A percentile compares a stretch with the other conserved stretches of the same genome.
Conservation (phyloP, 2,888 invertebrate genomes). For the Metopia argyrocephala region DNA sequence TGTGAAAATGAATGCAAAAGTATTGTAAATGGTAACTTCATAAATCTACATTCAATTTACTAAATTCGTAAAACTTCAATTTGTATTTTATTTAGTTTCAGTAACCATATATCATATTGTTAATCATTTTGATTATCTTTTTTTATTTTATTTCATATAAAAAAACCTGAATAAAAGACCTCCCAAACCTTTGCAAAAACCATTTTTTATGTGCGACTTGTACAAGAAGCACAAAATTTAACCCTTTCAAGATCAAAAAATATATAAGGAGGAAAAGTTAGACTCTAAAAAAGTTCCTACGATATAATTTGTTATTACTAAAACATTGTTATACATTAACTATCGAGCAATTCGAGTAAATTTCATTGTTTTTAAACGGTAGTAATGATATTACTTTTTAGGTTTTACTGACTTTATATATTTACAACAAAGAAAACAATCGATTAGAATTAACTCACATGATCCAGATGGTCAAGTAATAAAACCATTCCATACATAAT, state of each 20-base stretch:
- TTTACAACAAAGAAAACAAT: too few relatives aligned
- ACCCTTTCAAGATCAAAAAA: constrained; percentile 9
- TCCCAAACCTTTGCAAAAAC: constrained; percentile 51
- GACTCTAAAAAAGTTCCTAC: too few relatives aligned
- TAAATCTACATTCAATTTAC: constrained; percentile 11
- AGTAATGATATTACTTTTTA: too few relatives aligned
- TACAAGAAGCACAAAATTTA: constrained; percentile 6
- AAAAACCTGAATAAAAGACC: constrained; percentile 37
- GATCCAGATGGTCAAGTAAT: too few relatives aligned
- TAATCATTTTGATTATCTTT: constrained; percentile 38
- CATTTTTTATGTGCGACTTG: too few relatives aligned
- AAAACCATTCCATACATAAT: too few relatives aligned
- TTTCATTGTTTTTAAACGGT: too few relatives aligned
- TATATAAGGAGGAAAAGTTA: background rate
- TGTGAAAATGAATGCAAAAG: constrained; percentile 45
- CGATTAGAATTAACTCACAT: too few relatives aligned
- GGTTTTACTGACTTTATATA: too few relatives aligned
- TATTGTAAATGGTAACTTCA: constrained; percentile 9
- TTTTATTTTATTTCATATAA: constrained; percentile 42
- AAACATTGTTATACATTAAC: too few relatives aligned
- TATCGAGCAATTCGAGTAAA: too few relatives aligned
- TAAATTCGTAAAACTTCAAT: background rate
- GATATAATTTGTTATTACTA: too few relatives aligned
- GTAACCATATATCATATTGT: constrained; percentile 34
- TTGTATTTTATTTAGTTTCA: constrained; percentile 20